Conservation (phyloP, 2,113 vertebrate genomes). For the Leptocoma aspasia region DNA sequence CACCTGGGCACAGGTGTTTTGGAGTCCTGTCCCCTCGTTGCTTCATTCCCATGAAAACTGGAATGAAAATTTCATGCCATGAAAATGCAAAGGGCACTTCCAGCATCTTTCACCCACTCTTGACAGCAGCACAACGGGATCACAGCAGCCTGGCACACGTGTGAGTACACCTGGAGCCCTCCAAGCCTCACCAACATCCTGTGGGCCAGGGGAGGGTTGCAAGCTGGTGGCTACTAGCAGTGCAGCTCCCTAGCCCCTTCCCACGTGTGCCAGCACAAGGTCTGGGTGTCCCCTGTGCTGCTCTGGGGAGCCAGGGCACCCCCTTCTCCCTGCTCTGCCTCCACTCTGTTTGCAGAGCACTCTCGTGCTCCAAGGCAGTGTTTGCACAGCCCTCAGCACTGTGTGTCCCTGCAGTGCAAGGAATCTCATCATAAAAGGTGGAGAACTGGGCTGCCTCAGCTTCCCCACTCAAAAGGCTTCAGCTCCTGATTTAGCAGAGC, state of each 20-base stretch:
- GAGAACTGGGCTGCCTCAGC: neutral
- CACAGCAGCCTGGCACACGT: neutral
- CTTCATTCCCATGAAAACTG: accelerated
- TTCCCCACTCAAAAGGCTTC: neutral
- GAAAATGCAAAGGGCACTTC: neutral
- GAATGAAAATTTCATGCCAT: neutral
- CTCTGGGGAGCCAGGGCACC: neutral
- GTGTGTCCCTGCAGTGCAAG: neutral
- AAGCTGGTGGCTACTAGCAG: accelerated
- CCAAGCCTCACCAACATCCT: neutral
- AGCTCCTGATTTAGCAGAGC: neutral
- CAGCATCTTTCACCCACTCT: neutral
- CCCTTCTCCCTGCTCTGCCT: neutral
- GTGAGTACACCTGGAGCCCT: accelerated
- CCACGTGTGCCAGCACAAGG: accelerated
- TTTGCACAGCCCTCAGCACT: neutral
- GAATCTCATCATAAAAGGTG: accelerated
- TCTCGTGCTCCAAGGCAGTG: neutral
- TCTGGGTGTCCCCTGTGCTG: accelerated
- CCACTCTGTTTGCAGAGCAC: neutral
- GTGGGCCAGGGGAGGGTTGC: neutral
- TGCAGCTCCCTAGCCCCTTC: neutral
- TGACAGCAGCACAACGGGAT: accelerated
- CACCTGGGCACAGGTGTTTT: neutral
- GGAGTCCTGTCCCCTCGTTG: neutral